phyloP scores from a whole-genome alignment of 2,888 invertebrate species.

The Limenitis camilla region DNA sequence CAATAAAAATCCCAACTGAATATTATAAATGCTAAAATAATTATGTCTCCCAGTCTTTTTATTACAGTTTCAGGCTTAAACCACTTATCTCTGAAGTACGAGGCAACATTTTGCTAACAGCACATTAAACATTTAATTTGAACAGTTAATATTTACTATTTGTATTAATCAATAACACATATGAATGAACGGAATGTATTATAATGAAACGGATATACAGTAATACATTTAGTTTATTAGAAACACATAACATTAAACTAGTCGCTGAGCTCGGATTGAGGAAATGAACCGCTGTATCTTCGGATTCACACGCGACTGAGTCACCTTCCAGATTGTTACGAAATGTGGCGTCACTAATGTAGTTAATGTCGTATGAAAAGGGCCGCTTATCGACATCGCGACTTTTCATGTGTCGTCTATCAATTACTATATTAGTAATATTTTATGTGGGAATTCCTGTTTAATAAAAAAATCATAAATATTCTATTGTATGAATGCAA shows the following conservation, averaged over 20 bases:
- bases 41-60: no score
- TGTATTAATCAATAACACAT: no score
- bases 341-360: constrained; percentile 73
- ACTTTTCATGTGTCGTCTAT: constrained; percentile 43
- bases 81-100: no score
- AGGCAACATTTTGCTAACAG: no score
- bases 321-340: constrained; percentile 67
- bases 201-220: neutral
- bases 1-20: no score
- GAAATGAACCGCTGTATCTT: constrained; percentile 73
- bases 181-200: no score
- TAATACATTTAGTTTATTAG: constrained; percentile 4
- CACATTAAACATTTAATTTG: no score
- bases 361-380: constrained; percentile 73
- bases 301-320: constrained; percentile 72
- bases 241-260: constrained; percentile 17
- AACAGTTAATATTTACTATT: no score
- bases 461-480: no score
- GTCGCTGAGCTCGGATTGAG: constrained; percentile 31
- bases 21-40: no score
- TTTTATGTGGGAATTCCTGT: neutral
- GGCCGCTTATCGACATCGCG: constrained; percentile 62
- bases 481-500: no score
- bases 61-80: no score
- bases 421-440: neutral